These are phyloP conservation scores for Sebastiscus tertius DNA, from an alignment of 2,797 vertebrate species.

Conservation along the genomic window DNA sequence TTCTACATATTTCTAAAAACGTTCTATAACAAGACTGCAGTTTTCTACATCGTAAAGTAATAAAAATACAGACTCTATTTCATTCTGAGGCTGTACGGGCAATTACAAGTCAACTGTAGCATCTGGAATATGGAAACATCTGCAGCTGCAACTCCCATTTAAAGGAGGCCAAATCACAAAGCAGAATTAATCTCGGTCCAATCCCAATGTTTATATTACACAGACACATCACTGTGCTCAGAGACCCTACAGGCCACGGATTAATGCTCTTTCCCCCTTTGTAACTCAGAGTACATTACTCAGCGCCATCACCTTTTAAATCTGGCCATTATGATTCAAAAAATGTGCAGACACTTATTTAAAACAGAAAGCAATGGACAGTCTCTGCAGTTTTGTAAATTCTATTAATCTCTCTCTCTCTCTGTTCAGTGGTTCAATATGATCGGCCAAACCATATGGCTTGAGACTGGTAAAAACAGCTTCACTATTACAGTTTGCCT, in stretches of 20 bases:
- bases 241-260: conserved; percentile 30
- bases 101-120: conserved; percentile 63
- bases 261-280: conserved; percentile 46
- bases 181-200: conserved; percentile 52
- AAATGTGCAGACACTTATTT: not conserved
- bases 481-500: not conserved
- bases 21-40: conserved; percentile 7
- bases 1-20: conserved; percentile 4
- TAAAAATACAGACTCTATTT: conserved; percentile 58
- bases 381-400: not conserved
- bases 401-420: not conserved
- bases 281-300: conserved; percentile 41
- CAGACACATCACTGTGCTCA: conserved; percentile 60
- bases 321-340: not conserved
- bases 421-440: not conserved
- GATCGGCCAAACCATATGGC: not conserved
- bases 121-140: conserved; percentile 70
- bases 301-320: conserved; percentile 7
- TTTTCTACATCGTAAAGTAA: conserved; percentile 40
- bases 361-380: not conserved
- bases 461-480: not conserved
- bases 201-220: conserved; percentile 62
- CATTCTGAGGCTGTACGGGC: conserved; percentile 49
- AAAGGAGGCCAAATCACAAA: conserved; percentile 46
- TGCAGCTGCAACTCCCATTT: conserved; percentile 71